These are phyloP conservation scores for Raja brachyura DNA, from an alignment of 2,113 vertebrate genomes.

Conservation along the genomic window DNA sequence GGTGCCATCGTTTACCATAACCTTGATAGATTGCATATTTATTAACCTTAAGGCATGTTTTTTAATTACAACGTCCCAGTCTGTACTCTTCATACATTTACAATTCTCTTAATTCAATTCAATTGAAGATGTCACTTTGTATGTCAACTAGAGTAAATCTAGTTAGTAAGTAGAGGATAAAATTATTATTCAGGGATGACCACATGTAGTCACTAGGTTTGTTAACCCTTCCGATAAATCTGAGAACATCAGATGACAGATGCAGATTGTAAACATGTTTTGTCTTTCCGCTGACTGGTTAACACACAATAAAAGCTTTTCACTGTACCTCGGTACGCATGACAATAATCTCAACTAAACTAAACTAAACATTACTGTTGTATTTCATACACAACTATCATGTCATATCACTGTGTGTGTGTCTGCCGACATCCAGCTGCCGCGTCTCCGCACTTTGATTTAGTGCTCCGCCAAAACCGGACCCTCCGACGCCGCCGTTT, in stretches of 20 bases:
- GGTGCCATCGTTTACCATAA: conserved; percentile 11
- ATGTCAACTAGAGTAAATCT: conserved; percentile 20
- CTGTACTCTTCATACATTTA: conserved; percentile 18
- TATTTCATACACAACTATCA: neutral
- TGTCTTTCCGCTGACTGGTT: too few species aligned
- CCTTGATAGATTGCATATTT: conserved; percentile 23
- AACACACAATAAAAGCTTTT: too few species aligned
- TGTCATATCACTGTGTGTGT: too few species aligned
- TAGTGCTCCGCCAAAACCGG: too few species aligned
- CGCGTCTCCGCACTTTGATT: too few species aligned
- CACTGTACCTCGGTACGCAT: too few species aligned
- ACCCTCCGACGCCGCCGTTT: too few species aligned
- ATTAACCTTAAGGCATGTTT: conserved; percentile 26
- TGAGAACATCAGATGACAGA: neutral
- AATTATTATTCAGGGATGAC: conserved; percentile 14
- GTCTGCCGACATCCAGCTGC: too few species aligned
- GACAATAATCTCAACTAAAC: too few species aligned
- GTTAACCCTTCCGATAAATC: conserved; percentile 1
- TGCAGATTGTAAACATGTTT: too few species aligned
- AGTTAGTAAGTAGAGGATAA: conserved; percentile 11
- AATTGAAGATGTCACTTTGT: conserved; percentile 16
- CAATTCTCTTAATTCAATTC: conserved; percentile 17
- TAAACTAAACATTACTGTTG: too few species aligned
- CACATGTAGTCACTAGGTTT: conserved; percentile 16
- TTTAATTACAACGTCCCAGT: conserved; percentile 31